Evolutionary conservation across 2,888 invertebrate species (phyloP).

Genomic region (Iphiclides podalirius): DNA sequence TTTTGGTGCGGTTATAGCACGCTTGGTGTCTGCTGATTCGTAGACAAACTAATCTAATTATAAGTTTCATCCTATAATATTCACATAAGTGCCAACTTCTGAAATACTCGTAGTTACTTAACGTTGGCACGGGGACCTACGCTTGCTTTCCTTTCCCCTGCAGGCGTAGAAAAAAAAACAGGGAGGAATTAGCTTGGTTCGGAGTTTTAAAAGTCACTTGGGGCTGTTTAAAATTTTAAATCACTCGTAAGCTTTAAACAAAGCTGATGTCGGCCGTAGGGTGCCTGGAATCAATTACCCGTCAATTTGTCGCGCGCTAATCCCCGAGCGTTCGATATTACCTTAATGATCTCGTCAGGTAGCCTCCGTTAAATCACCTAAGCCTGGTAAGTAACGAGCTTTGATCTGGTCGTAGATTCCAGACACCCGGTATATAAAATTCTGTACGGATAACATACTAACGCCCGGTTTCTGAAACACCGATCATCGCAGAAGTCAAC

Average conservation of each 20-base stretch:
- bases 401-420: background rate
- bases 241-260: conserved; percentile 27
- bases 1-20: background rate
- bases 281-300: conserved; percentile 81
- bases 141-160: background rate
- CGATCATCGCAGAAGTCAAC: too few relatives aligned
- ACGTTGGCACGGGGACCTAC: background rate
- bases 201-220: conserved; percentile 9
- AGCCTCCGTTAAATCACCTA: conserved; percentile 35
- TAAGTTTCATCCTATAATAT: conserved; percentile 3
- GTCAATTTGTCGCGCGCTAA: conserved; percentile 80
- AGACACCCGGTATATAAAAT: too few relatives aligned
- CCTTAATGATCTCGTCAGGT: conserved; percentile 71
- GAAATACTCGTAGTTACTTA: conserved; percentile 9
- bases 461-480: too few relatives aligned
- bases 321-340: conserved; percentile 62
- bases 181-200: conserved; percentile 9
- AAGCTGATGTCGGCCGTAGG: conserved; percentile 42
- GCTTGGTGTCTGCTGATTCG: background rate
- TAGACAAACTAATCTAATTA: background rate
- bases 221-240: conserved; percentile 23
- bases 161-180: background rate
- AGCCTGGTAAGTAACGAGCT: conserved; percentile 26
- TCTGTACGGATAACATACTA: too few relatives aligned
- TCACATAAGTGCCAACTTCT: conserved; percentile 3